Base-by-base conservation (phyloP, 1,140 invertebrate species). In the Pseudomyrmex gracilis region DNA sequence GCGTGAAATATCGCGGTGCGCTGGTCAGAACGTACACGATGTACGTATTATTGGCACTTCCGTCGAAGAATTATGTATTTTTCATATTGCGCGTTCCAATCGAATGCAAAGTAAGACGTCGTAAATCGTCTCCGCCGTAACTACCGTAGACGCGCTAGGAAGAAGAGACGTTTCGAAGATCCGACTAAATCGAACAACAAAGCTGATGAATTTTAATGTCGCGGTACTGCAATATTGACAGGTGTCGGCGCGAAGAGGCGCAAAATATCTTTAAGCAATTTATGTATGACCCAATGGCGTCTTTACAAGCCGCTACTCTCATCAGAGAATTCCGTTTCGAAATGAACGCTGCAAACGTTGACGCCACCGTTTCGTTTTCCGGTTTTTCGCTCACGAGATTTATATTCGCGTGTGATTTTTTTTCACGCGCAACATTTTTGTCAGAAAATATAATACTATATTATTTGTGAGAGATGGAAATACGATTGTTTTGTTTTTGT, bases 61-160 rank as follows among this genome's bases (percentile, higher is more conserved):
- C 12, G 57, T 88, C 60, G 51, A 20, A 24, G 86, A 89, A 89
- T 88, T 87, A 89, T 80, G 73, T 78, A 85, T 87, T 85, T 88
- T 84, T 87, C 82, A 80, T 82, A 68, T 57, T 15, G 76, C 34
- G n/a, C 53, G 51, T 51, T 45, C 34, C 55, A 17, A 10, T 47
- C 24, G 34, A 70, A 53, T 64, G 58, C 63, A 47, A 61, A 78
- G 55, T 24, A 73, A 64, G 24, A 43, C 84, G 24, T 60, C 57
- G 17, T 47, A 63, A 76, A 51, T 34, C 51, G 61, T 15, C 10
- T 13, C 49, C 10, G 49, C 13, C 13, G 13, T 51, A 51, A 22
- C 13, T 5, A 17, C 17, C 15, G 43, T 34, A 7, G 34, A 34
- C 17, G 12, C 43, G 9, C 7, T 15, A 5, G 20, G 8, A 8